Evolutionary conservation across 2,113 vertebrate genomes (phyloP).

Genomic region (Cyprinodon brontotheroides): DNA sequence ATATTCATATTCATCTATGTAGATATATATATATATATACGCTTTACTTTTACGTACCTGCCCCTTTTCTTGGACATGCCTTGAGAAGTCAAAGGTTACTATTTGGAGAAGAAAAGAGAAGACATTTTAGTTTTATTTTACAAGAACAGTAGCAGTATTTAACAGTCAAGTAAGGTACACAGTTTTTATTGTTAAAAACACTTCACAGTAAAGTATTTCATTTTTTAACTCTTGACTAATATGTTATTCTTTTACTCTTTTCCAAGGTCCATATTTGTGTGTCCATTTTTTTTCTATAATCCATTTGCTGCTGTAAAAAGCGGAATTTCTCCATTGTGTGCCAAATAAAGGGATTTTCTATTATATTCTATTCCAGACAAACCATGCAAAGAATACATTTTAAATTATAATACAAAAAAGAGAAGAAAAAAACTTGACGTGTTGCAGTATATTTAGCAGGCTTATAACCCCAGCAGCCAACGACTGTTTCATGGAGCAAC

Average conservation of each 20-base stretch:
- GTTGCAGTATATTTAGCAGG: slow-evolving; percentile 28
- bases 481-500: slow-evolving; percentile 41
- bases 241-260: no score
- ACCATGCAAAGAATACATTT: background rate
- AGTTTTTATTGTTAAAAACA: no score
- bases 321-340: no score
- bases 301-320: no score
- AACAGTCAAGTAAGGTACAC: background rate
- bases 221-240: no score
- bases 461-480: slow-evolving; percentile 62
- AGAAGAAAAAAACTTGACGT: background rate
- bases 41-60: slow-evolving; percentile 74
- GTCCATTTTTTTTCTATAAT: no score
- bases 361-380: no score
- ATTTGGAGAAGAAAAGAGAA: slow-evolving; percentile 36
- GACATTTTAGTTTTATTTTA: slow-evolving; percentile 25
- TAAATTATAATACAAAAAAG: background rate
- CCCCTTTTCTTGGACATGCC: slow-evolving; percentile 87
- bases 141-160: slow-evolving; percentile 2
- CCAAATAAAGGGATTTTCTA: no score
- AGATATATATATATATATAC: no score
- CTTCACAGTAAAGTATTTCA: no score
- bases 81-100: slow-evolving; percentile 73
- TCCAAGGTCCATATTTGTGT: no score
- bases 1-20: no score